These are phyloP conservation scores for Amphiura filiformis DNA, from an alignment of 35 echinoderm and acorn worm genomes.

Conservation along the genomic window DNA sequence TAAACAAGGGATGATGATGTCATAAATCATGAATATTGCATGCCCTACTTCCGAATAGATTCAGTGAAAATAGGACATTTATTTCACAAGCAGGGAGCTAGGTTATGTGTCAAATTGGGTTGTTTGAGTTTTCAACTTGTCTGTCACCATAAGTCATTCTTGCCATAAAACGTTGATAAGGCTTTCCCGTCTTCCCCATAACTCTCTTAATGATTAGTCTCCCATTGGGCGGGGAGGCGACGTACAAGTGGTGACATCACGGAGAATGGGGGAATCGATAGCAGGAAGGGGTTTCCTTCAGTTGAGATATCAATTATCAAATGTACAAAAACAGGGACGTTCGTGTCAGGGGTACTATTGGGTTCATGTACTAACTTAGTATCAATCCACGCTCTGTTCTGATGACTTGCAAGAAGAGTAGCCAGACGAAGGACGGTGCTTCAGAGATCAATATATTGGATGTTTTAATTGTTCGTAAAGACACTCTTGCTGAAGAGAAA, in stretches of 20 bases:
- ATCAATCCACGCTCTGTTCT: no score
- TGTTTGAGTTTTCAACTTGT: not conserved
- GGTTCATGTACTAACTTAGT: not conserved
- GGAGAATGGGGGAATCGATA: not conserved
- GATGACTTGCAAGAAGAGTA: no score
- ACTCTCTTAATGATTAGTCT: not conserved
- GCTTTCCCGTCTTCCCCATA: not conserved
- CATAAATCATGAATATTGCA: no score
- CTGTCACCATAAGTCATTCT: not conserved
- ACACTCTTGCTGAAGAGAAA: no score
- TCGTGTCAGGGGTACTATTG: not conserved
- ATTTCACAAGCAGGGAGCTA: no score
- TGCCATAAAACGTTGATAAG: not conserved
- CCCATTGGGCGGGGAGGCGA: not conserved
- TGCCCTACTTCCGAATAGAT: no score
- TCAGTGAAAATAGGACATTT: no score
- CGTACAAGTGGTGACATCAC: not conserved
- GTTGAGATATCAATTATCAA: slow-evolving; percentile 15
- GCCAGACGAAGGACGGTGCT: no score
- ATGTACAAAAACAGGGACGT: not conserved
- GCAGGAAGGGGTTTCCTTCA: not conserved
- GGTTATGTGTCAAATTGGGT: no score
- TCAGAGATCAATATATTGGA: no score
- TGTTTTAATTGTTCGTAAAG: no score
- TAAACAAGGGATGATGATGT: no score